phyloP scores from a whole-genome alignment of 2,797 vertebrate genomes.

The Rhodeus uyekii region DNA sequence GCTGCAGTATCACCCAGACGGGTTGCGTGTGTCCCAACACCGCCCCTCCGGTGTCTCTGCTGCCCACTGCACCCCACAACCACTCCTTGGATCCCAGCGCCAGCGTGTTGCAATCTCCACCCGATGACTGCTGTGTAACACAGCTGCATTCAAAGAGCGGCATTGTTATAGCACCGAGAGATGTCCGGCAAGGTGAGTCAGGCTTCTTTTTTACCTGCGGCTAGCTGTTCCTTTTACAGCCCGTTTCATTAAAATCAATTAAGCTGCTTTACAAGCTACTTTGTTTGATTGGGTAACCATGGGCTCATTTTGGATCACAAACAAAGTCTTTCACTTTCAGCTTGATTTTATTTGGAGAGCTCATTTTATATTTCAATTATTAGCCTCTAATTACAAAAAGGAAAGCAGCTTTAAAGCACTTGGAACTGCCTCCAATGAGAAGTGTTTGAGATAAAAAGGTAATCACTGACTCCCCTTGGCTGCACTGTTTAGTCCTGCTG shows the following conservation, averaged over 20 bases:
- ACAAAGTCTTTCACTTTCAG: conserved; percentile 25
- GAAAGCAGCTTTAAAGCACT: conserved; percentile 51
- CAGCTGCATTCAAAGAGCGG: conserved; percentile 89
- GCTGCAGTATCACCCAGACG: conserved; percentile 90
- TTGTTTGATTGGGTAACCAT: conserved; percentile 25
- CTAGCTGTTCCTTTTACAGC: background rate
- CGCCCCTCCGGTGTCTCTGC: conserved; percentile 69
- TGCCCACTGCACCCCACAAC: conserved; percentile 75
- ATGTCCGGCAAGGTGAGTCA: conserved; percentile 89
- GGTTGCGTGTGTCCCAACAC: conserved; percentile 89
- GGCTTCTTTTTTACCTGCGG: background rate
- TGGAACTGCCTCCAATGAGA: conserved; percentile 63
- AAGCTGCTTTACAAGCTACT: conserved; percentile 28
- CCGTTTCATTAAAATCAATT: background rate
- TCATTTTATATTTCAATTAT: conserved; percentile 58
- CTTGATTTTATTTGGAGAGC: conserved; percentile 41
- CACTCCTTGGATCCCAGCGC: conserved; percentile 76
- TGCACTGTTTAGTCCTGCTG: conserved; percentile 35
- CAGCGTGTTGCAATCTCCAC: conserved; percentile 70
- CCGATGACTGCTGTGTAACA: conserved; percentile 85
- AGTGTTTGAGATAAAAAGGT: conserved; percentile 61
- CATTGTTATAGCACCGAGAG: conserved; percentile 85
- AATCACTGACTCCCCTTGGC: conserved; percentile 63
- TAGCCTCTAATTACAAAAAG: conserved; percentile 67
- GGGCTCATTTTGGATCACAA: conserved; percentile 29